phyloP scores from a whole-genome alignment of 1,140 invertebrate genomes.

The Sycophila sp. region DNA sequence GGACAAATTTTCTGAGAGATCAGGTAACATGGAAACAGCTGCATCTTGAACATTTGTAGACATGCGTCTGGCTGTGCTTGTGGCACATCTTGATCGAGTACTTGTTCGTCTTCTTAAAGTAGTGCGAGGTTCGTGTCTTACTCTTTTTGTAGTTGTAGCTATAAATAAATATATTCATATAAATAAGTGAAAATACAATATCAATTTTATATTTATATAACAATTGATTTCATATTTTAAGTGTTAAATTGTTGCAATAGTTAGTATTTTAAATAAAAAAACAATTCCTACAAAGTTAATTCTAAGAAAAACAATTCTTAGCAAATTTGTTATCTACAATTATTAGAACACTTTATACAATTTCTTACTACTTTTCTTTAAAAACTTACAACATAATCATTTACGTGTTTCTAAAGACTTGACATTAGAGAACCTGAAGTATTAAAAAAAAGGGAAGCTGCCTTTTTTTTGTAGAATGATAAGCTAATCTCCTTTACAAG shows the following conservation, averaged over 20 bases:
- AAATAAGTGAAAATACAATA: conserved; percentile 1
- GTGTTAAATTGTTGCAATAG: no score
- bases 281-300: background rate
- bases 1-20: conserved; percentile 81
- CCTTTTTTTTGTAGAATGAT: no score
- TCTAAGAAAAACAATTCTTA: background rate
- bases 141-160: conserved; percentile 64
- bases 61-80: conserved; percentile 71
- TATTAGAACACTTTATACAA: background rate
- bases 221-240: no score
- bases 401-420: no score
- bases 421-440: no score
- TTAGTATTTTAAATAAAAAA: background rate
- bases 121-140: conserved; percentile 65
- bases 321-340: background rate
- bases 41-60: conserved; percentile 75
- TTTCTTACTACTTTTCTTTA: no score
- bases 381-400: no score
- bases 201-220: no score
- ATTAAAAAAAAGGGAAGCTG: no score
- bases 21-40: conserved; percentile 79
- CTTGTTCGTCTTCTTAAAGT: conserved; percentile 72
- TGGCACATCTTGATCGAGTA: conserved; percentile 72
- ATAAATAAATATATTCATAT: conserved; percentile 34
- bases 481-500: no score